A percentile compares a stretch with the other conserved stretches of the same genome.
phyloP scores from a whole-genome alignment of 2,797 vertebrate species.

The Enteromius argenteus region DNA sequence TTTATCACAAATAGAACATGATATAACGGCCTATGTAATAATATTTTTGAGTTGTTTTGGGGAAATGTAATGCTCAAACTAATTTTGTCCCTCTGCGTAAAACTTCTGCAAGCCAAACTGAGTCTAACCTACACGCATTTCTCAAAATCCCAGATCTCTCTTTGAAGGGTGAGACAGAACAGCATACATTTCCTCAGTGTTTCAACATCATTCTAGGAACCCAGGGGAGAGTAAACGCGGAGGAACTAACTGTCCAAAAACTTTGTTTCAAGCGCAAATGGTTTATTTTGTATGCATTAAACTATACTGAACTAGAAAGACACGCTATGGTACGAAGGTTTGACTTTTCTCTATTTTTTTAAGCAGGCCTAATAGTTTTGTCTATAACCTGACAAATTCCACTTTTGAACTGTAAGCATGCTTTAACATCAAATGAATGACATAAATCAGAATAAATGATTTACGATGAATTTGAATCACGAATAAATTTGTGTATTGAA shows the following conservation, averaged over 20 bases:
- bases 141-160: background rate
- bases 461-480: background rate
- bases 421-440: background rate
- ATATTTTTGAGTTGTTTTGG: background rate
- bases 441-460: background rate
- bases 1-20: background rate
- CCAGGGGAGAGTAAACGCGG: background rate
- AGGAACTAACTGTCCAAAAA: slow-evolving; percentile 18
- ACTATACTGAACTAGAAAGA: background rate
- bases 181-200: slow-evolving; percentile 12
- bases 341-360: background rate
- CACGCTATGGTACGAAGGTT: background rate
- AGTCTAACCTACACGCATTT: background rate
- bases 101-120: slow-evolving; percentile 14
- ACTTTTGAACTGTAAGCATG: background rate
- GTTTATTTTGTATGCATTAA: slow-evolving; percentile 3
- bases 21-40: background rate
- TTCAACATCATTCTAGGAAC: slow-evolving; percentile 7
- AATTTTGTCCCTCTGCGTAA: background rate
- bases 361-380: background rate
- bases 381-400: background rate
- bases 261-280: slow-evolving; percentile 23
- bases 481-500: background rate
- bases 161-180: slow-evolving; percentile 11
- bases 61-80: background rate